Percentiles rank a stretch among this genome's conserved stretches.
Evolutionary conservation across 2,113 vertebrate species (phyloP).

Genomic region (Panthera leo): DNA sequence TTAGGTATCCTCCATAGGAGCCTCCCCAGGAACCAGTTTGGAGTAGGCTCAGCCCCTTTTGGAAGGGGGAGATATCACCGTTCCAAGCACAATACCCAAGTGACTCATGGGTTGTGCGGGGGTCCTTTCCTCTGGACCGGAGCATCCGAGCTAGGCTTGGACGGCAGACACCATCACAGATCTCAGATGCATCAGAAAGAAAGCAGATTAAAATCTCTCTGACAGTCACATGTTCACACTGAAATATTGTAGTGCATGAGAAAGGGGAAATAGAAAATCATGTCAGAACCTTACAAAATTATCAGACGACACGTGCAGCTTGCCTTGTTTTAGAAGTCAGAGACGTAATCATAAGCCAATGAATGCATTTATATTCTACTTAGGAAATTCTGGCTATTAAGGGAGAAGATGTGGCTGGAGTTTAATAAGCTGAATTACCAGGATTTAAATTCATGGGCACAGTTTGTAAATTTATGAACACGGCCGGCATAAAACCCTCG

Average conservation of each 20-base stretch:
- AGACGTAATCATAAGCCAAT: slow-evolving; percentile 16
- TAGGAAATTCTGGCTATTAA: slow-evolving; percentile 34
- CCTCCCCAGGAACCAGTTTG: slow-evolving; percentile 4
- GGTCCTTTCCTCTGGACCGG: not conserved
- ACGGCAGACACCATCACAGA: not conserved
- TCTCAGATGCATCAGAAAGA: not conserved
- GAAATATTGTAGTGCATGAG: not conserved
- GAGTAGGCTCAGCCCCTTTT: not conserved
- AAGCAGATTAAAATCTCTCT: not conserved
- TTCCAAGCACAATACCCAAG: not conserved
- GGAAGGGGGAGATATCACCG: not conserved
- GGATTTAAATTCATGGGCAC: slow-evolving; percentile 50
- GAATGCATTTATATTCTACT: slow-evolving; percentile 44
- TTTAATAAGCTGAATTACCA: slow-evolving; percentile 45
- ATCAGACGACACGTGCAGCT: not conserved
- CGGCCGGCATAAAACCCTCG: slow-evolving; percentile 4
- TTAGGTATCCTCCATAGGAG: not conserved
- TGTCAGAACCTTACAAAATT: slow-evolving; percentile 4
- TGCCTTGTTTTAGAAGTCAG: slow-evolving; percentile 1
- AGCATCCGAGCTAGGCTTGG: not conserved
- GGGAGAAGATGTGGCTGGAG: not conserved
- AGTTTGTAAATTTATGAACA: slow-evolving; percentile 50
- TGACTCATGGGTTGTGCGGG: not conserved
- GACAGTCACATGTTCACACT: not conserved
- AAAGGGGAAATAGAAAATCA: not conserved